Base-by-base conservation (phyloP, 2,113 vertebrate genomes). In the Gobio gobio region DNA sequence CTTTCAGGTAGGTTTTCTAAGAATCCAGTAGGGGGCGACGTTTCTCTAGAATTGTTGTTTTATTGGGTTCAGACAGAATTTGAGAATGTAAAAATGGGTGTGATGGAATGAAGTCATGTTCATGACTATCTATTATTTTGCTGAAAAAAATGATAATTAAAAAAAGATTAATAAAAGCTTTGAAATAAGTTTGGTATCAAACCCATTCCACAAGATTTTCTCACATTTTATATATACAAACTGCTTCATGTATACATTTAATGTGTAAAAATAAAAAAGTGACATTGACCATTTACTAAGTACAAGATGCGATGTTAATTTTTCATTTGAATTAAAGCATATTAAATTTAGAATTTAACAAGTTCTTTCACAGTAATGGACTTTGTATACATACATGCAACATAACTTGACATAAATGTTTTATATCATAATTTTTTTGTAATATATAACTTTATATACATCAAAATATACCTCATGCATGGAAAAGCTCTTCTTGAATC, bases 1-100 rank as follows among this genome's bases (percentile, higher is more conserved):
- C 96, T 93, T 97, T 95, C 94, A 95, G 93, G 95, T 97, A 95
- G 29, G 45, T 54, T 24, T 26, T 20, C 16, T 59, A 29, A 26
- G 26, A n/a, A 14, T 56, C 88, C 88, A 85, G 73, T 78, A 85
- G 88, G 49, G 20, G 73, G 88, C 88, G 85, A 83, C 74, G 64
- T 83, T 47, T 84, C 83, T 40, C 54, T 59, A 68, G 22, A 54
- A 63, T 59, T 63, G 43, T 47, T 18, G n/a, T 47, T 45, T 26
- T 0, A 70, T 3, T 58, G 0, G 54, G 59, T 22, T 4, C 68
- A 72, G 20, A 56, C 29, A 59, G 61, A 47, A 68, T 80, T 26
- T 72, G 20, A 54, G n/a, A 22, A 59, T 29, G 36, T 73, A 43
- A 58, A 64, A 70, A n/a, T 66, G 76, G 10, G 72, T 54, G 40